phyloP scores from a whole-genome alignment of 2,113 vertebrate genomes.

The Chiloscyllium plagiosum region DNA sequence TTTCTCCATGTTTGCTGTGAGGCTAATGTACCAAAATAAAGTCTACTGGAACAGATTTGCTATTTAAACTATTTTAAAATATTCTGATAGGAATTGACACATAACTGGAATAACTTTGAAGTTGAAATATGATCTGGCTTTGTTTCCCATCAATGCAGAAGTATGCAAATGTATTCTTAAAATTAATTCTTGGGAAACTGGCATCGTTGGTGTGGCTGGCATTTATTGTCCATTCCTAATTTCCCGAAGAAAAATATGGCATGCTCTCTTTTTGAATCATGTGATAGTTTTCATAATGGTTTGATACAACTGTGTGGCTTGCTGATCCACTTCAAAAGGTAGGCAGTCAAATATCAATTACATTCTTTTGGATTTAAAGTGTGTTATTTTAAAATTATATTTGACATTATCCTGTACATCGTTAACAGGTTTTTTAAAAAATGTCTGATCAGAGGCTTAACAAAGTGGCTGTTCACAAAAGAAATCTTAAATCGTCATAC shows the following conservation, averaged over 20 bases:
- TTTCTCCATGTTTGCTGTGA: background rate
- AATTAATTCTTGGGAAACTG: background rate
- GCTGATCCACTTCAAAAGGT: background rate
- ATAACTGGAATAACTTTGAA: background rate
- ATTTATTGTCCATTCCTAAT: background rate
- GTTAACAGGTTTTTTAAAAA: background rate
- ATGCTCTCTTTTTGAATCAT: background rate
- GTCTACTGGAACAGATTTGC: background rate
- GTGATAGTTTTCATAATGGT: background rate
- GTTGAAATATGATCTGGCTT: background rate
- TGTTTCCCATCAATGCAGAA: background rate
- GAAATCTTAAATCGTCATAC: background rate
- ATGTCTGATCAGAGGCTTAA: background rate
- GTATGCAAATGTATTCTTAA: background rate
- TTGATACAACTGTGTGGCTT: background rate
- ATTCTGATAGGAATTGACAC: background rate
- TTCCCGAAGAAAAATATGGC: background rate
- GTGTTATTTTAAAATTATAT: background rate
- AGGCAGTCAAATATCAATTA: background rate
- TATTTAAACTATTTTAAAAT: background rate
- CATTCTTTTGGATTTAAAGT: background rate
- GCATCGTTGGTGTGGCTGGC: background rate
- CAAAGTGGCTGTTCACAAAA: background rate
- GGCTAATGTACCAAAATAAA: background rate
- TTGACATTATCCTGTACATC: background rate